phyloP scores from a whole-genome alignment of 2,113 vertebrate genomes.

The Nothoprocta perdicaria region DNA sequence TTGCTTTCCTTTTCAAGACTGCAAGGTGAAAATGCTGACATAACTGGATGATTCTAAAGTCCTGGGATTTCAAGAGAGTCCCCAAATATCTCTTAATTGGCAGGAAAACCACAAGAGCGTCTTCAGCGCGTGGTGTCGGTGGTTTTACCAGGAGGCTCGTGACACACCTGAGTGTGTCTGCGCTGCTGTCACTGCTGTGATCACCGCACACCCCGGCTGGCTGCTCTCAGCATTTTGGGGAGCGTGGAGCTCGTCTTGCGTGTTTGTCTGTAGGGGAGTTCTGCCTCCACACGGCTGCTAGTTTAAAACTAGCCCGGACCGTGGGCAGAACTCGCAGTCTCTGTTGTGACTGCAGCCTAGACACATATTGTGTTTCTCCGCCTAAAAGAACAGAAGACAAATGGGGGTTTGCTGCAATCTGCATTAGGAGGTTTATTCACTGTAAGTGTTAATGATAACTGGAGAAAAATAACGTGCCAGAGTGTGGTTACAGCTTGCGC shows the following conservation, averaged over 20 bases:
- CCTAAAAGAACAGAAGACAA: conserved; percentile 58
- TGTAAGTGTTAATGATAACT: conserved; percentile 49
- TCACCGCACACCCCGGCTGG: not conserved
- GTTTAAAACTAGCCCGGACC: conserved; percentile 43
- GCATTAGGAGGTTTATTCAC: conserved; percentile 53
- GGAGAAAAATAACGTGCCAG: conserved; percentile 45
- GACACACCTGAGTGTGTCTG: not conserved
- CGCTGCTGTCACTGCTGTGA: not conserved
- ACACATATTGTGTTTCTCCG: conserved; percentile 41
- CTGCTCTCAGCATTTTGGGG: not conserved
- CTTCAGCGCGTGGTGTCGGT: not conserved
- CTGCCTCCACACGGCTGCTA: conserved; percentile 38
- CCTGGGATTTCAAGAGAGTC: not conserved
- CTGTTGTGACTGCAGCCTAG: conserved; percentile 55
- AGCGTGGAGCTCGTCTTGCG: not conserved
- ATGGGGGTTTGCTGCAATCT: not conserved
- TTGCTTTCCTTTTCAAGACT: not conserved
- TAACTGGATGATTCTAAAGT: not conserved
- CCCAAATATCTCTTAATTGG: not conserved
- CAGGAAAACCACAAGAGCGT: not conserved
- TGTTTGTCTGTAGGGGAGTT: not conserved
- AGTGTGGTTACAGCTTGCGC: conserved; percentile 42
- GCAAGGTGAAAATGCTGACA: not conserved
- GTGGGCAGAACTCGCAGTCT: conserved; percentile 52
- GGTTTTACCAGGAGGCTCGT: not conserved